A percentile compares a stretch with the other conserved stretches of the same genome.
Evolutionary conservation across 2,888 invertebrate genomes (phyloP).

Genomic region (Trachelus iudaicus): DNA sequence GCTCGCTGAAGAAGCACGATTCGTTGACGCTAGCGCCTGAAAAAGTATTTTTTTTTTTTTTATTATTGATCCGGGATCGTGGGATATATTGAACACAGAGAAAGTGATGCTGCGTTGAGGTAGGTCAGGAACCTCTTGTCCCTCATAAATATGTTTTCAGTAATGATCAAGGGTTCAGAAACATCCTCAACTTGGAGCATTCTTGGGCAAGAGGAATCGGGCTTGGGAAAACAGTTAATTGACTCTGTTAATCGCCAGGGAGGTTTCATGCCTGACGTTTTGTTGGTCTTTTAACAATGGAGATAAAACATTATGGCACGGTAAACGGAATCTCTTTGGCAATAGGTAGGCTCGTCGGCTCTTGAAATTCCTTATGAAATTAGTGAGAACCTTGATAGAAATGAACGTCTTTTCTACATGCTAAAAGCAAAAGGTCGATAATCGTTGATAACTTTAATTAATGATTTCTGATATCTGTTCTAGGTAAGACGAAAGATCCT

Average conservation of each 20-base stretch:
- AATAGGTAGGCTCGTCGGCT: neutral
- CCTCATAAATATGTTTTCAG: neutral
- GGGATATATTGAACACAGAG: neutral
- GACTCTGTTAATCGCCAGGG: neutral
- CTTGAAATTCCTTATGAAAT: neutral
- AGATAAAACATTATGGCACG: neutral
- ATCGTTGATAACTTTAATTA: neutral
- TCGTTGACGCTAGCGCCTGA: conserved; percentile 84
- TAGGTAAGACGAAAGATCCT: neutral
- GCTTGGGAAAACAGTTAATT: neutral
- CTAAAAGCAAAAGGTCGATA: neutral
- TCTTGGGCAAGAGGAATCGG: neutral
- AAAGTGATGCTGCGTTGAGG: neutral
- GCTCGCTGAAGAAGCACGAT: conserved; percentile 84
- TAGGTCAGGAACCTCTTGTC: neutral
- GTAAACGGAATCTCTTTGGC: neutral
- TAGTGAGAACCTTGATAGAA: neutral
- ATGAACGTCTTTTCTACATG: neutral
- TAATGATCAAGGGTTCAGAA: neutral
- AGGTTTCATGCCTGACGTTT: neutral
- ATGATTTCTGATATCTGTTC: neutral
- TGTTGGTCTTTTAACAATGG: neutral
- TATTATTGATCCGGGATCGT: neutral
- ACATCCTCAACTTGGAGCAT: neutral
- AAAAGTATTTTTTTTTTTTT: conserved; percentile 50